These are phyloP conservation scores for Morinoia aosen DNA, from an alignment of 2,888 invertebrate genomes.

Conservation along the genomic window DNA sequence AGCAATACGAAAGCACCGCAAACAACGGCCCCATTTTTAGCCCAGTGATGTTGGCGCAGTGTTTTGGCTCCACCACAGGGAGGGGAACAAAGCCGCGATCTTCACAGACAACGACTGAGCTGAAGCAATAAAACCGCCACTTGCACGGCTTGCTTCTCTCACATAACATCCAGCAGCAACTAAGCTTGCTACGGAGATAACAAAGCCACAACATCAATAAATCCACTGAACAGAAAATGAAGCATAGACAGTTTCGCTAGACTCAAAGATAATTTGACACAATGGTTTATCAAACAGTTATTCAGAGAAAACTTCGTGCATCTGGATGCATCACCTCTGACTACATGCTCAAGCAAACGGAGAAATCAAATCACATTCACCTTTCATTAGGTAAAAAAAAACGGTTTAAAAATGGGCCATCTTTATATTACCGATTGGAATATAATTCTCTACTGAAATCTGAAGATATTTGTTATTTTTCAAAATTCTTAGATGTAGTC, in stretches of 20 bases:
- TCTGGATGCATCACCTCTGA: too few relatives aligned
- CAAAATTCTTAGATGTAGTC: too few relatives aligned
- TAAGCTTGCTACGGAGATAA: neutral
- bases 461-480: too few relatives aligned
- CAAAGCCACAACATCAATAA: neutral
- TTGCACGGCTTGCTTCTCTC: neutral
- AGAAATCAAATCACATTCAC: too few relatives aligned
- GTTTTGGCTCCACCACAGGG: neutral
- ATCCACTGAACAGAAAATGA: neutral
- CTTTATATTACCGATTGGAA: too few relatives aligned
- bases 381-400: too few relatives aligned
- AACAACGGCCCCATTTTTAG: neutral
- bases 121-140: neutral
- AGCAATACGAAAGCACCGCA: neutral
- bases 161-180: neutral
- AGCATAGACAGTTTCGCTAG: neutral
- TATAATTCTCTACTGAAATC: too few relatives aligned
- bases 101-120: neutral
- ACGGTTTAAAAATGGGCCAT: too few relatives aligned
- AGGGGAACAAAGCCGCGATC: neutral
- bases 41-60: neutral
- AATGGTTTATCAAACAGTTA: too few relatives aligned
- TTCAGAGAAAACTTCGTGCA: too few relatives aligned
- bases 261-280: too few relatives aligned
- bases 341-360: too few relatives aligned